Percentiles rank a stretch among this genome's conserved stretches.
phyloP scores from a whole-genome alignment of 2,797 vertebrate genomes.

The Sphenodon punctatus region DNA sequence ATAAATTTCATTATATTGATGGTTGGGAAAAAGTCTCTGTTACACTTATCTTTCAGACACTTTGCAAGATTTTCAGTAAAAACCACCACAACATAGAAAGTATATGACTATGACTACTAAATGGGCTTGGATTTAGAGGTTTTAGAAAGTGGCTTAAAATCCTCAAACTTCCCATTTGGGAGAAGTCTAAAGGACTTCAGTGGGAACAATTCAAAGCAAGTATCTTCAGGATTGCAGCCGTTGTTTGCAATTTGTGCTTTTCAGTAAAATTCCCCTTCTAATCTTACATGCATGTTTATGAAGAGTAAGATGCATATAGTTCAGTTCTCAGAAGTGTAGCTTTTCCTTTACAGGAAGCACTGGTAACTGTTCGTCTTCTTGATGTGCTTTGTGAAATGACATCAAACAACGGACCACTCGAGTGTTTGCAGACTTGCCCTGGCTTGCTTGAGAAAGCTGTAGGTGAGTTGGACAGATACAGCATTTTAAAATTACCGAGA shows the following conservation, averaged over 20 bases:
- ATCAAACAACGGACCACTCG: constrained; percentile 79
- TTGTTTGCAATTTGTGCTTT: neutral
- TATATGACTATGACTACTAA: neutral
- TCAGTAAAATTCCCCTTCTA: neutral
- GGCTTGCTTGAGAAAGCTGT: constrained; percentile 84
- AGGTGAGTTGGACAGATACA: constrained; percentile 77
- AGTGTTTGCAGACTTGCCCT: constrained; percentile 85
- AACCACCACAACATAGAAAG: too few relatives aligned
- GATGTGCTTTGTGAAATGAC: constrained; percentile 95
- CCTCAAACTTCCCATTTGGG: too few relatives aligned
- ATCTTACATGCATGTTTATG: neutral
- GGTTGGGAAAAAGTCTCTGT: too few relatives aligned
- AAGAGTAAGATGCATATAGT: neutral
- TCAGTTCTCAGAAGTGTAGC: constrained; percentile 31
- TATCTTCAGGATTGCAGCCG: neutral
- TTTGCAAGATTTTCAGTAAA: too few relatives aligned
- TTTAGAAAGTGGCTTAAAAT: too few relatives aligned
- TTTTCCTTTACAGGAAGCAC: constrained; percentile 81
- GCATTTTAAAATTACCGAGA: neutral
- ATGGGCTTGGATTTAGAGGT: neutral
- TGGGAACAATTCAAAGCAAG: neutral
- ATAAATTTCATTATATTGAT: too few relatives aligned
- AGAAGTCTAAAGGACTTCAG: too few relatives aligned
- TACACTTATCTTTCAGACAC: too few relatives aligned
- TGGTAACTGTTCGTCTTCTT: constrained; percentile 87